Percentiles rank a stretch among this genome's conserved stretches.
phyloP scores from a whole-genome alignment of 2,888 invertebrate genomes.

The Syrphus vitripennis region DNA sequence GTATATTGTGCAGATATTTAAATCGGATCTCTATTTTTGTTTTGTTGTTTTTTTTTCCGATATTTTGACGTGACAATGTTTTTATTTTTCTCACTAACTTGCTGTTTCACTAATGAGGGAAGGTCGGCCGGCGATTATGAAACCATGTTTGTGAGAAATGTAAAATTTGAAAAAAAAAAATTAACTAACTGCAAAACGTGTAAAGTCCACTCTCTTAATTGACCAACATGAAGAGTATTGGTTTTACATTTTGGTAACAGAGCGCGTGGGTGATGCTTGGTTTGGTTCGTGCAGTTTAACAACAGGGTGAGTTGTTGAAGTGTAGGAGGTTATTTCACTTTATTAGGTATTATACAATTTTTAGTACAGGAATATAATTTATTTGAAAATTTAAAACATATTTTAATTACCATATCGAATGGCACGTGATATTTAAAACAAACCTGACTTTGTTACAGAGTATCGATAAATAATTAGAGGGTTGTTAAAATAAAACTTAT shows the following conservation, averaged over 20 bases:
- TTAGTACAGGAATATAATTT: too few species aligned
- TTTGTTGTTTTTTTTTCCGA: constrained; percentile 48
- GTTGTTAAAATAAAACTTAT: too few species aligned
- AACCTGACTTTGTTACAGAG: background rate
- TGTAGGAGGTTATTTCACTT: constrained; percentile 16
- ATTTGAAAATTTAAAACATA: background rate
- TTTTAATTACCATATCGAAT: background rate
- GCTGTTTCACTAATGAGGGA: constrained; percentile 63
- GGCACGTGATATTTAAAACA: background rate
- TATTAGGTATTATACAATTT: background rate
- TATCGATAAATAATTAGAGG: background rate
- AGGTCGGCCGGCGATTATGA: constrained; percentile 62
- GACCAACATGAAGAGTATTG: constrained; percentile 12
- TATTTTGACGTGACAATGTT: constrained; percentile 44
- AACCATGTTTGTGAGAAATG: constrained; percentile 34
- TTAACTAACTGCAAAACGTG: background rate
- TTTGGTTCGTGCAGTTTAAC: background rate
- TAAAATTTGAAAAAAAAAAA: background rate
- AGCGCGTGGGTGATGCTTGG: constrained; percentile 16
- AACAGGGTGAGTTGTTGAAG: constrained; percentile 1
- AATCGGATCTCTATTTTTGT: constrained; percentile 39
- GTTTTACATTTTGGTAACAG: background rate
- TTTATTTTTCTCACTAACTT: background rate
- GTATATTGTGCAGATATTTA: constrained; percentile 51
- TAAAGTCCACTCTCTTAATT: constrained; percentile 4